Evolutionary conservation across 1,140 invertebrate genomes (phyloP), one percentile per base, ranked within the genome.

Genomic region (Saccostrea echinata): DNA sequence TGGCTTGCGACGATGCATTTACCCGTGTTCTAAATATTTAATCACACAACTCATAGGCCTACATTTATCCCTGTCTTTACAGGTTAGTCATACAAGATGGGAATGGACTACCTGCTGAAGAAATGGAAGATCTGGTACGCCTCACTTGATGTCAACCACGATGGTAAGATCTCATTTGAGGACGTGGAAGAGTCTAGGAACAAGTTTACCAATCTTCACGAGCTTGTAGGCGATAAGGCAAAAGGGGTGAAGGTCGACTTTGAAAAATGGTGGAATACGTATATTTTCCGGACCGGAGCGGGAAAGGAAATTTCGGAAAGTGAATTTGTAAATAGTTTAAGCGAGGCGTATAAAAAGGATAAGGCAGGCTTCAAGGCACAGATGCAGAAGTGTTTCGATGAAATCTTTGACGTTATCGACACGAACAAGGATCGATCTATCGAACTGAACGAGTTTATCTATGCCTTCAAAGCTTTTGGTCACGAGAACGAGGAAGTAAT

Each of bases 381-480:
- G 24, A 91, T 91, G 84, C 30, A 84, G 16, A 35, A 83, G 24
- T 91, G 91, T 43, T 91, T 91, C 83, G 86, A 91, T 27, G 86
- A 9, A 2, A 83, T 91, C 30, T 91, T 91, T 82, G 89, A 91
- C 64, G 91, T 91, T 30, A 91, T 91, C 24, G 91, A 91, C 35
- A 91, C 91, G 13, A 91, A 91, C 83, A 89, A 91, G 64, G 91
- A 91, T 53, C 86, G 90, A 53, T 90, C 91, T 3, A 91, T 91
- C 43, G 89, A 89, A 43, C 55, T 90, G 18, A 86, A 89, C 1
- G 91, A 91, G 71, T 91, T 90, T 64, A 88, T 91, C 11, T 88
- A 87, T 13, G 91, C 91, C 24, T 91, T 91, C 80, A 89, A 90
- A 82, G 91, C 91, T 12, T 91, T 90, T 35, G 91, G 91, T 53